Evolutionary conservation across 2,888 invertebrate species (phyloP).

Genomic region (Polydesmus complanatus): DNA sequence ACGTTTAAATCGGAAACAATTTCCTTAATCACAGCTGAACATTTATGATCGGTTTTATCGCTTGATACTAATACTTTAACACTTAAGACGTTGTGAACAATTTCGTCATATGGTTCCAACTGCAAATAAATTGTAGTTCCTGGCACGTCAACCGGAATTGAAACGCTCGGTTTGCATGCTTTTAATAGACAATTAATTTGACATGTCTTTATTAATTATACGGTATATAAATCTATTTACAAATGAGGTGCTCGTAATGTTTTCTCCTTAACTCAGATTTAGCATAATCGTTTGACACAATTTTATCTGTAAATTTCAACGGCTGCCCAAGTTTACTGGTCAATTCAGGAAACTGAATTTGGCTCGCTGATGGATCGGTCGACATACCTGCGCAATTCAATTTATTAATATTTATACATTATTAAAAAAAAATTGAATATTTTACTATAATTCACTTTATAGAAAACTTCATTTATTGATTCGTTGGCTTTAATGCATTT

Average conservation of each 20-base stretch:
- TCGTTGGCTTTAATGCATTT: background rate
- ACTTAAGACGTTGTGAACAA: background rate
- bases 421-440: background rate
- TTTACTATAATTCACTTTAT: background rate
- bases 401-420: background rate
- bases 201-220: background rate
- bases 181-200: background rate
- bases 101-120: background rate
- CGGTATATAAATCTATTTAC: background rate
- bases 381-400: conserved; percentile 1
- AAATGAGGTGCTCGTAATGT: background rate
- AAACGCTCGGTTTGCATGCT: background rate
- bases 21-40: too few species aligned
- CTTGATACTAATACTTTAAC: too few species aligned
- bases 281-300: background rate
- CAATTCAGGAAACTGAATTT: conserved; percentile 4
- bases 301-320: background rate
- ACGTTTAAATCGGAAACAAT: too few species aligned
- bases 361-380: background rate
- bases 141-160: background rate
- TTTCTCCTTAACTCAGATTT: background rate
- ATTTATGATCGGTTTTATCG: too few species aligned
- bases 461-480: conserved; percentile 8
- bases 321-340: background rate
- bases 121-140: background rate